Percentiles rank a stretch among this genome's conserved stretches.
phyloP scores from a whole-genome alignment of 2,797 vertebrate genomes.

The Serranus cabrilla region DNA sequence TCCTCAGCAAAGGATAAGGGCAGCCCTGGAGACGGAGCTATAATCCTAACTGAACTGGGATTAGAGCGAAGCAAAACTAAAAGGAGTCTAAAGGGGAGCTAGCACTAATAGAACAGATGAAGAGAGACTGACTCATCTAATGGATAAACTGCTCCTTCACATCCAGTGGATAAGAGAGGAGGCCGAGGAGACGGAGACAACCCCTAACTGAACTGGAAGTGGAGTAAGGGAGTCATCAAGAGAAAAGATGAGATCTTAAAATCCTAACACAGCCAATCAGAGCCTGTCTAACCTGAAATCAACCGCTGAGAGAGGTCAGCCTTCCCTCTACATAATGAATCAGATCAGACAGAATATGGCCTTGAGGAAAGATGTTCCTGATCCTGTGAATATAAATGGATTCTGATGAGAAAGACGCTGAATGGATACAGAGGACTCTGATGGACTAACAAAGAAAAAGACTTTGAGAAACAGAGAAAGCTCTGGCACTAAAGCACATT shows the following conservation, averaged over 20 bases:
- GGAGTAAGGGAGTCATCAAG: constrained; percentile 55
- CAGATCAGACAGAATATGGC: constrained; percentile 57
- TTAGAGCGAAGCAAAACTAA: constrained; percentile 72
- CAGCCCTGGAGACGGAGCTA: constrained; percentile 63
- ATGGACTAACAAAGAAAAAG: constrained; percentile 71
- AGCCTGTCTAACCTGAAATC: constrained; percentile 65
- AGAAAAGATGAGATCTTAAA: constrained; percentile 56
- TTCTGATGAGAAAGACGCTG: constrained; percentile 55
- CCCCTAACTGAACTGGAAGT: constrained; percentile 61
- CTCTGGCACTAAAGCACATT: constrained; percentile 85
- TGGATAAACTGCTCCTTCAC: constrained; percentile 66
- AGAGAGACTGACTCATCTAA: constrained; percentile 70
- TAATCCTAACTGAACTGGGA: constrained; percentile 80
- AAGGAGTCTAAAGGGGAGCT: constrained; percentile 59
- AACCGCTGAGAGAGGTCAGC: constrained; percentile 45
- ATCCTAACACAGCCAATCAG: constrained; percentile 65
- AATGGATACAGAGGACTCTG: constrained; percentile 69
- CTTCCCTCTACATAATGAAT: constrained; percentile 53
- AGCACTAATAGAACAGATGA: constrained; percentile 68
- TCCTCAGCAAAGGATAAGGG: constrained; percentile 62
- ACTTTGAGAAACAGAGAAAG: constrained; percentile 73
- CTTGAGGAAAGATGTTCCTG: constrained; percentile 50
- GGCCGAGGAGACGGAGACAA: constrained; percentile 54
- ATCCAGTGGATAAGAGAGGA: constrained; percentile 58
- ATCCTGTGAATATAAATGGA: constrained; percentile 60